Percentiles rank a stretch among this genome's conserved stretches.
Evolutionary conservation across 2,888 invertebrate species (phyloP).

Genomic region (Epirrhoe alternata): DNA sequence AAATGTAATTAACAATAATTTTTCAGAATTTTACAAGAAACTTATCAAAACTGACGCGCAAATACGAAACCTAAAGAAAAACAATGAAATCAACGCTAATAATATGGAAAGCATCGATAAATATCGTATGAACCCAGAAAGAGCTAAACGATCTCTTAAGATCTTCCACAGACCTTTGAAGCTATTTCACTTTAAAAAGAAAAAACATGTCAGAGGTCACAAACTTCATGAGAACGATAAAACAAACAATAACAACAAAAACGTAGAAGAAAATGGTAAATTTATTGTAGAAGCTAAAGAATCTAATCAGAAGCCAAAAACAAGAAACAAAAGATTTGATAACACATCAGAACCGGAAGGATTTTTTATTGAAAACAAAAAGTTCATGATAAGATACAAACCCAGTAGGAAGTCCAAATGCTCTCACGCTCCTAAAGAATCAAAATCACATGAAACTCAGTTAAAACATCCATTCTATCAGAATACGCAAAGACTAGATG

Average conservation of each 20-base stretch:
- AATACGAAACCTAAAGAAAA: slow-evolving; percentile 64
- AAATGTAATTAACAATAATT: neutral
- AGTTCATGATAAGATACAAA: slow-evolving; percentile 58
- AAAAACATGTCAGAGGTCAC: slow-evolving; percentile 14
- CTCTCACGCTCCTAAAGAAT: slow-evolving; percentile 60
- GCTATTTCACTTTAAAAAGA: slow-evolving; percentile 33
- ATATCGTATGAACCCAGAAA: slow-evolving; percentile 41
- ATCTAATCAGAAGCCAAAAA: slow-evolving; percentile 10
- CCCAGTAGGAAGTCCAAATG: slow-evolving; percentile 62
- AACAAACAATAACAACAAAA: slow-evolving; percentile 7
- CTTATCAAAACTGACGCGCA: slow-evolving; percentile 68
- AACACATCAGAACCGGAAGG: slow-evolving; percentile 50
- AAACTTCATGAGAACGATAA: neutral
- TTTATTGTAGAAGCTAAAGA: slow-evolving; percentile 2
- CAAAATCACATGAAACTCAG: slow-evolving; percentile 60
- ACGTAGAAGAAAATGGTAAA: slow-evolving; percentile 7
- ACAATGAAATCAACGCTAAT: neutral
- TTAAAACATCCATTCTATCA: slow-evolving; percentile 69
- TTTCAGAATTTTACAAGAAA: slow-evolving; percentile 71
- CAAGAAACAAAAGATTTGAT: slow-evolving; percentile 38
- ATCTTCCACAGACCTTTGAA: slow-evolving; percentile 35
- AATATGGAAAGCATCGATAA: slow-evolving; percentile 21
- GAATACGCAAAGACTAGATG: slow-evolving; percentile 64
- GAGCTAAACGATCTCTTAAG: slow-evolving; percentile 59
- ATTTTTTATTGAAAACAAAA: slow-evolving; percentile 61